Percentiles rank a stretch among this genome's conserved stretches.
Evolutionary conservation across 2,113 vertebrate genomes (phyloP).

Genomic region (Sinocyclocheilus anshuiensis): DNA sequence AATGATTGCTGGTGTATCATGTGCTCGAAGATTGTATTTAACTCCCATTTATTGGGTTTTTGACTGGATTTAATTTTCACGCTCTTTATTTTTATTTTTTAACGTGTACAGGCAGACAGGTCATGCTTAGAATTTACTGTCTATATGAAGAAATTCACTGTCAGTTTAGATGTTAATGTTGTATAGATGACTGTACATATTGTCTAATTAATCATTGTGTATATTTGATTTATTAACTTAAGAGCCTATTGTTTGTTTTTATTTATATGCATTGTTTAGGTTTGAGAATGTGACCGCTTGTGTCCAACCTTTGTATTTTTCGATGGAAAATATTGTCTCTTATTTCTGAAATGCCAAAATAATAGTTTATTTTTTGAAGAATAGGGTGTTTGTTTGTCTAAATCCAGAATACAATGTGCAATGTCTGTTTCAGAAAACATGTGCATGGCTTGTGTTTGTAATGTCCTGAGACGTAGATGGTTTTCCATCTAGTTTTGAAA

Average conservation of each 20-base stretch:
- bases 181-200: slow-evolving; percentile 86
- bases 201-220: slow-evolving; percentile 94
- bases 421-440: slow-evolving; percentile 49
- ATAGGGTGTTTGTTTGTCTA: slow-evolving; percentile 77
- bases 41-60: too few relatives aligned
- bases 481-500: slow-evolving; percentile 19
- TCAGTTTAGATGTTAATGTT: slow-evolving; percentile 80
- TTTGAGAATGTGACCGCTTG: slow-evolving; percentile 86
- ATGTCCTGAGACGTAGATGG: slow-evolving; percentile 30
- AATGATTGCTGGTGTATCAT: neutral
- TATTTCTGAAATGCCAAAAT: slow-evolving; percentile 87
- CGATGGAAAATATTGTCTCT: slow-evolving; percentile 75
- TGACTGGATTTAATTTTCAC: slow-evolving; percentile 14
- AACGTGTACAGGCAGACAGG: slow-evolving; percentile 1
- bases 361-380: slow-evolving; percentile 82
- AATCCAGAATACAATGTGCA: slow-evolving; percentile 38
- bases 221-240: slow-evolving; percentile 99
- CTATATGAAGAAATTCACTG: slow-evolving; percentile 90
- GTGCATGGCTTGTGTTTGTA: slow-evolving; percentile 18
- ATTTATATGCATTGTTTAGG: slow-evolving; percentile 91
- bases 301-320: slow-evolving; percentile 77
- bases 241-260: slow-evolving; percentile 90
- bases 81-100: slow-evolving; percentile 52
- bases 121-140: slow-evolving; percentile 78
- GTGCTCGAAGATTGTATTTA: slow-evolving; percentile 33